Evolutionary conservation across 2,113 vertebrate species (phyloP).

Genomic region (Corydoras maculifer): DNA sequence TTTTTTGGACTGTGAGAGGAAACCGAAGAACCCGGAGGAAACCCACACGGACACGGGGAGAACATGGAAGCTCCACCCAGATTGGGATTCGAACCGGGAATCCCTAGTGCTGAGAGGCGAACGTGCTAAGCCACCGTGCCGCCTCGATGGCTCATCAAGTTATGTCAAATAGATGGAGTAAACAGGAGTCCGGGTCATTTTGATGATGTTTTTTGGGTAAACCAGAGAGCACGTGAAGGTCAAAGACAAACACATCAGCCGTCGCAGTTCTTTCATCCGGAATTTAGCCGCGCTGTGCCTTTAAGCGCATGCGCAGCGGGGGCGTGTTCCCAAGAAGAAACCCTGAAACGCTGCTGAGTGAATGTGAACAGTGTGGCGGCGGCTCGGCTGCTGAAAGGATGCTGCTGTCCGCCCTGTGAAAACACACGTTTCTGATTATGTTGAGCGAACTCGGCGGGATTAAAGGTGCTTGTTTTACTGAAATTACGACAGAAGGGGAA

Average conservation of each 20-base stretch:
- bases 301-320: constrained; percentile 9
- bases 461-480: neutral
- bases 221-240: neutral
- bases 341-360: neutral
- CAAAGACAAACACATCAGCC: neutral
- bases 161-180: too few relatives aligned
- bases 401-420: constrained; percentile 7
- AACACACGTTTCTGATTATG: neutral
- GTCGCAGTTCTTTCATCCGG: neutral
- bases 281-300: neutral
- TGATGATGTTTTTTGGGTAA: too few relatives aligned
- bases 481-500: neutral
- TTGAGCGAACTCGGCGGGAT: neutral
- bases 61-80: too few relatives aligned
- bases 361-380: neutral
- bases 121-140: too few relatives aligned
- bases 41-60: too few relatives aligned
- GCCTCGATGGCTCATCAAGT: too few relatives aligned
- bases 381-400: constrained; percentile 32
- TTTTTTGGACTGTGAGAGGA: too few relatives aligned
- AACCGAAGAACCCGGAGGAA: too few relatives aligned
- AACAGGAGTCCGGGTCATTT: too few relatives aligned
- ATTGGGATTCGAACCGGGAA: too few relatives aligned
- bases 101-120: too few relatives aligned
- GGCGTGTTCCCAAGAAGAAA: constrained; percentile 10